Conservation (phyloP, 2,113 vertebrate genomes). For the Macheiramphus alcinus region DNA sequence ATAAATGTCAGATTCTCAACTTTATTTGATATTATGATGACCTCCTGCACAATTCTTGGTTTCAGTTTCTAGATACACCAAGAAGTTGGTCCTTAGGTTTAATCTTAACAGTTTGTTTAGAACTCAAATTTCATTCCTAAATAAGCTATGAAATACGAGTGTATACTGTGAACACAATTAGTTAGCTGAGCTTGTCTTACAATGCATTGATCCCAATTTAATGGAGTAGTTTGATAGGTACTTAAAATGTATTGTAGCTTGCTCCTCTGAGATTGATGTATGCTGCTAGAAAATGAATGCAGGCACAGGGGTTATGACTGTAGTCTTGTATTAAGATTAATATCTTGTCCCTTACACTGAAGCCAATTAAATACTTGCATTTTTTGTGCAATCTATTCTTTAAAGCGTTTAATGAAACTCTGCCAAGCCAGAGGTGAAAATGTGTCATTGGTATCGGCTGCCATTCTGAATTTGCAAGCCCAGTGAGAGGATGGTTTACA, state of each 20-base stretch:
- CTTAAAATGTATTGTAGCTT: not conserved
- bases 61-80: not conserved
- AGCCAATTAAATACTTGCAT: not conserved
- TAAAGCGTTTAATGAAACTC: not conserved
- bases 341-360: not conserved
- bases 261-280: not conserved
- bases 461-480: not conserved
- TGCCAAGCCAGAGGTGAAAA: not conserved
- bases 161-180: not conserved
- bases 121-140: not conserved
- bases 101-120: not conserved
- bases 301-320: not conserved
- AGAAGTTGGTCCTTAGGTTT: not conserved
- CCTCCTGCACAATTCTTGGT: not conserved
- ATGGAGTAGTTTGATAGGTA: not conserved
- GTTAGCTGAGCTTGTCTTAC: not conserved
- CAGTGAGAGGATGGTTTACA: rapidly evolving
- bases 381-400: not conserved
- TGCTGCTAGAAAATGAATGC: not conserved
- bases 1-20: not conserved
- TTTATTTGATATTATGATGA: not conserved
- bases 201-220: not conserved
- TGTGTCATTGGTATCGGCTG: not conserved
- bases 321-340: not conserved
- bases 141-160: not conserved